phyloP scores from a whole-genome alignment of 2,797 vertebrate species.

The Cirrhinus molitorella region DNA sequence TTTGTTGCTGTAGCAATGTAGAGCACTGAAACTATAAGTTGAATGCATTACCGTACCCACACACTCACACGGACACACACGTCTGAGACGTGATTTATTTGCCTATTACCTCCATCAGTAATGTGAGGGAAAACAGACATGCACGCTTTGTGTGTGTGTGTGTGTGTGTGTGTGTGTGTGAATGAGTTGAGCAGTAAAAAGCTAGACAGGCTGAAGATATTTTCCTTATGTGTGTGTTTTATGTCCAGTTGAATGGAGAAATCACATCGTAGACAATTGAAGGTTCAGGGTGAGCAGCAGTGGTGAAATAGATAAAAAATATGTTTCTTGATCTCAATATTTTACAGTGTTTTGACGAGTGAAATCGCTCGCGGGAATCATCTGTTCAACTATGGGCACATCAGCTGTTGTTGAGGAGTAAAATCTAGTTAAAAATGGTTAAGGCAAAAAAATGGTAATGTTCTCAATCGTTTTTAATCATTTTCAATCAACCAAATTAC shows the following conservation, averaged over 20 bases:
- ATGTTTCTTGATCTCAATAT: background rate
- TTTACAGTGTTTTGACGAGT: background rate
- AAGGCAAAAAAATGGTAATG: background rate
- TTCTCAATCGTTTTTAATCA: background rate
- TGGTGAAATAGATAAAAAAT: background rate
- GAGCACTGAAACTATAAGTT: conserved; percentile 61
- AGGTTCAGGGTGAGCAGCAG: conserved; percentile 5
- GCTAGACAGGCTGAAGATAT: conserved; percentile 22
- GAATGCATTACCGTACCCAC: conserved; percentile 37
- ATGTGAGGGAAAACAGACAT: conserved; percentile 29
- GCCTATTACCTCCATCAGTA: conserved; percentile 36
- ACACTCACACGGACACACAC: conserved; percentile 24
- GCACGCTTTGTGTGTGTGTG: background rate
- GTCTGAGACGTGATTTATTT: conserved; percentile 30
- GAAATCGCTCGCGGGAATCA: background rate
- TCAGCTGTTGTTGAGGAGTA: background rate
- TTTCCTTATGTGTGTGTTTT: conserved; percentile 7
- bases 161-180: conserved; percentile 7
- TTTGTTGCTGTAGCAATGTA: conserved; percentile 63
- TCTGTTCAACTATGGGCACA: background rate
- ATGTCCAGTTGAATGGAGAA: conserved; percentile 20
- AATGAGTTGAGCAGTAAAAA: conserved; percentile 28
- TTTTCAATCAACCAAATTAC: background rate
- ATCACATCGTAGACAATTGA: background rate
- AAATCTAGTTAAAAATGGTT: background rate